A percentile compares a stretch with the other conserved stretches of the same genome.
These are phyloP conservation scores for Brachypodius melanocephalos DNA, from an alignment of 2,113 vertebrate species.

Conservation along the genomic window DNA sequence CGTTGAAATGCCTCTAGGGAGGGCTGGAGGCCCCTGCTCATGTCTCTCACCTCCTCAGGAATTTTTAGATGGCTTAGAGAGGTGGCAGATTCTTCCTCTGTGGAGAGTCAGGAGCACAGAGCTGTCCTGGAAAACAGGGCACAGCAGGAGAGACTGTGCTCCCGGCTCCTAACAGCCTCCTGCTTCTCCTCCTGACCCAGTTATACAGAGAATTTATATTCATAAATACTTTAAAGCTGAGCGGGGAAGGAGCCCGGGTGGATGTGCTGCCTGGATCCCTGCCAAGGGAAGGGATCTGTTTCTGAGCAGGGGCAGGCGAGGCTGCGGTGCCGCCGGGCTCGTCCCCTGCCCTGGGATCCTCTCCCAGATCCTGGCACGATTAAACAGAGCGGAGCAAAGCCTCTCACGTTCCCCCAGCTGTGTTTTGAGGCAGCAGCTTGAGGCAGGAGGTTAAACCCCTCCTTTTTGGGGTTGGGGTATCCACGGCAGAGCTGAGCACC, in stretches of 20 bases:
- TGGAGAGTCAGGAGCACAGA: neutral
- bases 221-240: constrained; percentile 58
- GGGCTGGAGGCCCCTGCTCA: neutral
- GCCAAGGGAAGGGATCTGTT: constrained; percentile 52
- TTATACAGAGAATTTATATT: constrained; percentile 42
- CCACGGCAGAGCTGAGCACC: neutral
- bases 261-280: constrained; percentile 19
- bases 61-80: constrained; percentile 10
- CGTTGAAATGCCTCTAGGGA: neutral
- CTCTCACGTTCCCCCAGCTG: neutral
- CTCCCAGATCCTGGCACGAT: neutral
- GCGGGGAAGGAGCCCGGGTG: neutral
- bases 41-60: neutral
- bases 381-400: neutral
- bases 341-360: constrained; percentile 1
- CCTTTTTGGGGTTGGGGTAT: neutral
- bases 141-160: neutral
- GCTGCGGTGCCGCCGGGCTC: neutral
- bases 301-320: neutral
- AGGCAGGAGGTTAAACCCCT: neutral
- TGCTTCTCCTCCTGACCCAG: constrained; percentile 48
- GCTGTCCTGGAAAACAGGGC: constrained; percentile 18
- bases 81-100: neutral
- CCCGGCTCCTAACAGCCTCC: neutral
- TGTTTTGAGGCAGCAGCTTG: rapidly evolving